phyloP scores from a whole-genome alignment of 2,888 invertebrate species.

The Spodoptera picta region DNA sequence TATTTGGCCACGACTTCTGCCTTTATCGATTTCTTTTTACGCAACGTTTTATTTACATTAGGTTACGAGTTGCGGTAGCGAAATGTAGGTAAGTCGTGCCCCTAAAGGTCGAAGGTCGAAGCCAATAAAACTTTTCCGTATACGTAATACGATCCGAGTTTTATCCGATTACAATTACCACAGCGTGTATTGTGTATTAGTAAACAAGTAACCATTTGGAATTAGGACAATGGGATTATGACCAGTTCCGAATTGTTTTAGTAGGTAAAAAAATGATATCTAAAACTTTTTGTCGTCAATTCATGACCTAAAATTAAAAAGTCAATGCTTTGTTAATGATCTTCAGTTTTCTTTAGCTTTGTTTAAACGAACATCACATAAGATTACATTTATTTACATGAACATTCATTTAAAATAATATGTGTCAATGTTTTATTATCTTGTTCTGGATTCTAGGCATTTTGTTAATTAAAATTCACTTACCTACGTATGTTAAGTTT shows the following conservation, averaged over 20 bases:
- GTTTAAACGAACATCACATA: too few relatives aligned
- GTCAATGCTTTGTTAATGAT: too few relatives aligned
- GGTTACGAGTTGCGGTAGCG: background rate
- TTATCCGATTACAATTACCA: slow-evolving; percentile 25
- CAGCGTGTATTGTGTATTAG: slow-evolving; percentile 1
- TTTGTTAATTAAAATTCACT: too few relatives aligned
- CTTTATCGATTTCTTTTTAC: background rate
- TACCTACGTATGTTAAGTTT: too few relatives aligned
- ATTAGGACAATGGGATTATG: slow-evolving; percentile 5
- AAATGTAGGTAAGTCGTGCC: slow-evolving; percentile 1
- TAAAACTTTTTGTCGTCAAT: too few relatives aligned
- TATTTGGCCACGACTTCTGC: too few relatives aligned
- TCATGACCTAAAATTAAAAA: too few relatives aligned
- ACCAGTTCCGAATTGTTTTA: background rate
- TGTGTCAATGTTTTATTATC: too few relatives aligned
- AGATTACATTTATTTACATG: too few relatives aligned
- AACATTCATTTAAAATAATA: too few relatives aligned
- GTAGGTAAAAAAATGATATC: background rate
- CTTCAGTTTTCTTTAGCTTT: too few relatives aligned
- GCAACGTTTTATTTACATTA: slow-evolving; percentile 3
- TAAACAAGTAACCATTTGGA: slow-evolving; percentile 19
- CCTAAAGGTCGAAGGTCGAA: slow-evolving; percentile 12
- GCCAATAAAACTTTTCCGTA: slow-evolving; percentile 23
- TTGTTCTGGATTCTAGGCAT: too few relatives aligned
- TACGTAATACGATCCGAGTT: slow-evolving; percentile 24